Base-by-base conservation (phyloP, 2,113 vertebrate species). In the Bostrychus sinensis region DNA sequence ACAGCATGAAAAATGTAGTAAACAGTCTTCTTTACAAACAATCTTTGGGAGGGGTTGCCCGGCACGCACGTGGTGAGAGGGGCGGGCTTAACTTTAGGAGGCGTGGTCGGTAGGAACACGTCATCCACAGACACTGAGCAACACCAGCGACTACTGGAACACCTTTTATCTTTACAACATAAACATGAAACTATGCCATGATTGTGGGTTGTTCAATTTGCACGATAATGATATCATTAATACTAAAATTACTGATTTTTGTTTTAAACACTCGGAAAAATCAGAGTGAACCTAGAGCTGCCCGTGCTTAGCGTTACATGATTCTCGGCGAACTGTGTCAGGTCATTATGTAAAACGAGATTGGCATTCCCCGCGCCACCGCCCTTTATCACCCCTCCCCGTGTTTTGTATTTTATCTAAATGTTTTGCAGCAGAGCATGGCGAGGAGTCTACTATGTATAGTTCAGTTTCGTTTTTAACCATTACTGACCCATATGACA, bases 61-160 rank as follows among this genome's bases (percentile, higher is more conserved):
- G 16, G 82, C 81, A 73, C 77, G 92, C 94, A 94, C 94, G 91
- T 94, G 94, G 92, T 87, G 80, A 66, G 72, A 39, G 46, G 62
- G 88, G 88, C 63, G 83, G 85, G 9, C 72, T 55, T 62, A 42
- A 58, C 60, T 69, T 48, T 66, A 12, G 23, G 56, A 28, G 90
- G 88, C 71, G 90, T 83, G 83, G 50, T 7, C 20, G 39, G 3
- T 1, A 0, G 3, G 5, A 42, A 76, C 84, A 92, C 93, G 92
- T 94, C 92, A 93, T 71, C 82, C 54, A 57, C 68, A 75, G 65
- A 80, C 76, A 42, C 56, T 66, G 80, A 78, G 67, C 66, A 56
- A 71, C 59, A 66, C 36, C 34, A 70, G 66, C 62, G 64, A 51
- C 77, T 61, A 56, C 66, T 32, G 20, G 60, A 72, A 48, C 62